These are phyloP conservation scores for Heliocidaris erythrogramma DNA, from an alignment of 35 echinoderm and acorn worm genomes.

Conservation along the genomic window DNA sequence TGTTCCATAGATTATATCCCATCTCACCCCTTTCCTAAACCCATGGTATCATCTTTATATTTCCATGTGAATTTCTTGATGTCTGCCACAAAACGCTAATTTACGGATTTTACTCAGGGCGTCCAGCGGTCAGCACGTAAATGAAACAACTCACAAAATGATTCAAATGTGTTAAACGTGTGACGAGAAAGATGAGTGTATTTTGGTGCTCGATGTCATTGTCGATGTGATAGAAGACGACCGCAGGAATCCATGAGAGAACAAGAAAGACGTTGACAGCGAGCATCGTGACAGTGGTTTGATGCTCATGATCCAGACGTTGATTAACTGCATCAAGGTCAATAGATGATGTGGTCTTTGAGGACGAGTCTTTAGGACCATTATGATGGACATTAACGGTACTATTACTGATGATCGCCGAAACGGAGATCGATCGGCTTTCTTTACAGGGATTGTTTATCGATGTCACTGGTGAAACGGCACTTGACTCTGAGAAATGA, in stretches of 20 bases:
- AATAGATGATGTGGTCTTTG: background rate
- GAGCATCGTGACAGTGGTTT: background rate
- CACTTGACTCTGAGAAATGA: background rate
- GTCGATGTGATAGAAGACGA: background rate
- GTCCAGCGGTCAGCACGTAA: background rate
- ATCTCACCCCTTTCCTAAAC: no score
- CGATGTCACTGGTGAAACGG: background rate
- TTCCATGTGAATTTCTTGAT: background rate
- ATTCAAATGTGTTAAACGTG: background rate
- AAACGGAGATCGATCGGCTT: conserved; percentile 21
- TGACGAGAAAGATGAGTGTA: background rate
- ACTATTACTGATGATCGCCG: background rate
- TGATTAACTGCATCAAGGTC: background rate
- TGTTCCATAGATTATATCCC: no score
- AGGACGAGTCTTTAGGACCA: background rate
- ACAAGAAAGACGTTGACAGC: background rate
- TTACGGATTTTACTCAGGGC: background rate
- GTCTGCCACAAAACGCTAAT: background rate
- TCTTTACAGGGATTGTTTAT: background rate
- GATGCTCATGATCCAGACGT: background rate
- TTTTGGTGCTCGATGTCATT: background rate
- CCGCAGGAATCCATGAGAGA: background rate
- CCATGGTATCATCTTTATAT: background rate
- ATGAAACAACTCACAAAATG: conserved; percentile 1
- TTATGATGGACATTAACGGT: background rate